These are phyloP conservation scores for Varanus komodoensis DNA, from an alignment of 2,113 vertebrate genomes.

Conservation along the genomic window DNA sequence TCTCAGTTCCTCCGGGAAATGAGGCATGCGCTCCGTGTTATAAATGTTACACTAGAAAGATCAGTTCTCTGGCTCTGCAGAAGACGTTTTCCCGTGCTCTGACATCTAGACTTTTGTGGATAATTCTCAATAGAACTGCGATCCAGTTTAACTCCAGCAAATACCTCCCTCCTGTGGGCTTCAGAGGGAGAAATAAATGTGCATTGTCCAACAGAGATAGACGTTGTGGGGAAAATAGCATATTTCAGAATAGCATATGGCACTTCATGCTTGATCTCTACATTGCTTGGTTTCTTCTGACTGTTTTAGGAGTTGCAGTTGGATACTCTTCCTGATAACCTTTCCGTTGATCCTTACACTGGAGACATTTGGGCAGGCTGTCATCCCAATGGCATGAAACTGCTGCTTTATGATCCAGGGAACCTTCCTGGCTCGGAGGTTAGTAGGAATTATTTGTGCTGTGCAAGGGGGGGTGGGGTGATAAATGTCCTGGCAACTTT, in stretches of 20 bases:
- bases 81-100: not conserved
- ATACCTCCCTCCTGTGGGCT: not conserved
- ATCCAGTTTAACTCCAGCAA: not conserved
- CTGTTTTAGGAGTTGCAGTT: constrained; percentile 79
- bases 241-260: not conserved
- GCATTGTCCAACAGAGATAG: not conserved
- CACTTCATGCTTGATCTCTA: constrained; percentile 5
- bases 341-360: constrained; percentile 84
- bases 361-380: constrained; percentile 92
- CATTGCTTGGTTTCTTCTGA: constrained; percentile 16
- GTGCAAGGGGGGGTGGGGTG: not conserved
- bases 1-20: too few species aligned
- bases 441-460: constrained; percentile 54
- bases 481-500: not conserved
- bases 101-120: not conserved
- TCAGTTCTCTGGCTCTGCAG: not conserved
- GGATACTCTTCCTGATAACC: constrained; percentile 85
- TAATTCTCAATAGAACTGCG: too few species aligned
- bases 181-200: not conserved
- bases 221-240: not conserved
- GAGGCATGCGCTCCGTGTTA: too few species aligned
- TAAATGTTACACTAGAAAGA: not conserved
- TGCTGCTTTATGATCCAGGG: constrained; percentile 70
- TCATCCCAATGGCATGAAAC: constrained; percentile 84
- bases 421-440: constrained; percentile 92